phyloP scores from a whole-genome alignment of 2,113 vertebrate genomes.

The Pagrus major region DNA sequence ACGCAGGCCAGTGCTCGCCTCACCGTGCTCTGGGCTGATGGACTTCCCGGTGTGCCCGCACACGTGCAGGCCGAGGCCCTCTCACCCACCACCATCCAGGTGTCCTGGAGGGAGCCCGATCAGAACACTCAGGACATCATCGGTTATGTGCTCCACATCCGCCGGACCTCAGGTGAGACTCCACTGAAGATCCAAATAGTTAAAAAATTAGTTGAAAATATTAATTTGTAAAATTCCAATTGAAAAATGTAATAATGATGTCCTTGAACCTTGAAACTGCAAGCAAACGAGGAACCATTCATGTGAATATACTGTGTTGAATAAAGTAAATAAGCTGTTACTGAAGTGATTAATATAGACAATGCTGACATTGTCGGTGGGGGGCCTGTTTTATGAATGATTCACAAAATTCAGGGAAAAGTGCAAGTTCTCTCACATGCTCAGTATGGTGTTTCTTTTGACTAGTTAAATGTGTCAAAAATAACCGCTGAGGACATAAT shows the following conservation, averaged over 20 bases:
- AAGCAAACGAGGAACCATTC: too few species aligned
- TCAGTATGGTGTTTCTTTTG: background rate
- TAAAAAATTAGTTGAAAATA: too few species aligned
- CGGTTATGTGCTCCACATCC: conserved; percentile 96
- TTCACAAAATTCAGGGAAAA: background rate
- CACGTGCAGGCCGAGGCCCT: conserved; percentile 88
- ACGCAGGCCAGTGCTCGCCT: conserved; percentile 96
- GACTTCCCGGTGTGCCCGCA: conserved; percentile 91
- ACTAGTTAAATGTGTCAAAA: background rate
- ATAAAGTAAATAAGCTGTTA: background rate
- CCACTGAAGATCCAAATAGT: background rate
- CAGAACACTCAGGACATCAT: conserved; percentile 97
- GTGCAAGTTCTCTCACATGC: background rate
- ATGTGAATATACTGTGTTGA: background rate
- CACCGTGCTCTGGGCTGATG: conserved; percentile 95
- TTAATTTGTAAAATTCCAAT: too few species aligned
- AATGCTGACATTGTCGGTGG: background rate
- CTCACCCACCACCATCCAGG: conserved; percentile 91
- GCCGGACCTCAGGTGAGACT: conserved; percentile 88
- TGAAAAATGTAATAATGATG: background rate
- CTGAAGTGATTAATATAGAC: background rate
- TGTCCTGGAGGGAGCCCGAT: conserved; percentile 93
- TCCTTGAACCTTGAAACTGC: background rate
- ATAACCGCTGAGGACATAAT: background rate
- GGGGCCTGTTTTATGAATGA: too few species aligned